Evolutionary conservation across 2,888 invertebrate genomes (phyloP).

Genomic region (Copidosoma aretas): DNA sequence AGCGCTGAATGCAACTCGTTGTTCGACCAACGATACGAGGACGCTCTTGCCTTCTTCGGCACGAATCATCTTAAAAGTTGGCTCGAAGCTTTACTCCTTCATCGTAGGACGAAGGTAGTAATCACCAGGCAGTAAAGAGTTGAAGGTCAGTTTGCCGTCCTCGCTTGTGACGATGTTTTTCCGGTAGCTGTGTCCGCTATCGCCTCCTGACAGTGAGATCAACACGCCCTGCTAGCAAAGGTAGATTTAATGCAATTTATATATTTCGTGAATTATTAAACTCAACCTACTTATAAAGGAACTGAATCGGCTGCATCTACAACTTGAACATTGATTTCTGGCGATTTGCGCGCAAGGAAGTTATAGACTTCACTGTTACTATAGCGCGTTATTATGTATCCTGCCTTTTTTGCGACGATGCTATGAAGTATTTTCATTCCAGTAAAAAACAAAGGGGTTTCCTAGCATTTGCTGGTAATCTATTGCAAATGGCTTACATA

Average conservation of each 20-base stretch:
- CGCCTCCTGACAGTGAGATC: conserved; percentile 87
- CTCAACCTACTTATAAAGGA: conserved; percentile 68
- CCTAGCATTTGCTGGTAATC: background rate
- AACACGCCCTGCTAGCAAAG: conserved; percentile 72
- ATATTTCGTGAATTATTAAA: background rate
- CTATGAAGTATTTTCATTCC: conserved; percentile 45
- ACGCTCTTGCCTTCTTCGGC: conserved; percentile 75
- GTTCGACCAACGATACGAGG: conserved; percentile 69
- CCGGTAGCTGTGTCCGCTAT: conserved; percentile 71
- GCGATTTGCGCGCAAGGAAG: conserved; percentile 87
- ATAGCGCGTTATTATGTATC: conserved; percentile 76
- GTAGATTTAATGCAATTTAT: background rate
- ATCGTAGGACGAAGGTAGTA: conserved; percentile 95
- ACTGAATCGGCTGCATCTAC: conserved; percentile 71
- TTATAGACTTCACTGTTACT: conserved; percentile 70
- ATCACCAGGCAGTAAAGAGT: conserved; percentile 84
- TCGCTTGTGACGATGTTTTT: conserved; percentile 83
- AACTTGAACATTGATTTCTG: conserved; percentile 81
- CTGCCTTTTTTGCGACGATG: conserved; percentile 82
- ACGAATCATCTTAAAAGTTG: conserved; percentile 83
- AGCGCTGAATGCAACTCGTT: conserved; percentile 88
- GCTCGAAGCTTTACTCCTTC: conserved; percentile 95
- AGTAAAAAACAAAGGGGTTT: background rate
- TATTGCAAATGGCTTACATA: conserved; percentile 54
- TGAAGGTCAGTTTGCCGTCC: conserved; percentile 78